These are phyloP conservation scores for Glossophaga mutica DNA, from an alignment of 2,797 vertebrate species.

Conservation along the genomic window DNA sequence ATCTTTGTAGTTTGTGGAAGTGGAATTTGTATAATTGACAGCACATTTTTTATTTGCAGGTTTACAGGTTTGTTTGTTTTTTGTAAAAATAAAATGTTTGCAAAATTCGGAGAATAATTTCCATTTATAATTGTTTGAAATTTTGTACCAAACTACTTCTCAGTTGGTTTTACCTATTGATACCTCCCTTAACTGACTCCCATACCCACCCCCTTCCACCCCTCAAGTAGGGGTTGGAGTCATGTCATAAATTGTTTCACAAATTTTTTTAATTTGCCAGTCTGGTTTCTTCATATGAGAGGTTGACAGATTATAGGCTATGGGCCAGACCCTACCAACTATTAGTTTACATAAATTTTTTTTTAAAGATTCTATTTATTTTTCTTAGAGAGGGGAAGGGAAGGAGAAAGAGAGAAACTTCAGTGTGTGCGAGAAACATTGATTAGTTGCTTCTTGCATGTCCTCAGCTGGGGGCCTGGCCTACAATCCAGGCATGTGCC, in stretches of 20 bases:
- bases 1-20: constrained; percentile 17
- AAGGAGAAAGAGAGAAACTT: no score
- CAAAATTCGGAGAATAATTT: constrained; percentile 5
- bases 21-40: constrained; percentile 23
- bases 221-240: not conserved
- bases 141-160: constrained; percentile 16
- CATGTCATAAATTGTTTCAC: not conserved
- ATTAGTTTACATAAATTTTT: not conserved
- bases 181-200: not conserved
- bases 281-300: not conserved
- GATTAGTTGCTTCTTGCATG: no score
- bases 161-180: not conserved
- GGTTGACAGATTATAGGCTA: not conserved
- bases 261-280: not conserved
- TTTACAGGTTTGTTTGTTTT: not conserved
- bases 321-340: not conserved
- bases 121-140: constrained; percentile 7
- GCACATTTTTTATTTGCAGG: not conserved
- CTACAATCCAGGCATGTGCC: no score
- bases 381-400: no score
- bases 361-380: no score
- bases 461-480: no score
- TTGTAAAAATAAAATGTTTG: constrained; percentile 32
- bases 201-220: no score
- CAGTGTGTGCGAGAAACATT: no score